Evolutionary conservation across 2,888 invertebrate species (phyloP).

Genomic region (Syritta pipiens): DNA sequence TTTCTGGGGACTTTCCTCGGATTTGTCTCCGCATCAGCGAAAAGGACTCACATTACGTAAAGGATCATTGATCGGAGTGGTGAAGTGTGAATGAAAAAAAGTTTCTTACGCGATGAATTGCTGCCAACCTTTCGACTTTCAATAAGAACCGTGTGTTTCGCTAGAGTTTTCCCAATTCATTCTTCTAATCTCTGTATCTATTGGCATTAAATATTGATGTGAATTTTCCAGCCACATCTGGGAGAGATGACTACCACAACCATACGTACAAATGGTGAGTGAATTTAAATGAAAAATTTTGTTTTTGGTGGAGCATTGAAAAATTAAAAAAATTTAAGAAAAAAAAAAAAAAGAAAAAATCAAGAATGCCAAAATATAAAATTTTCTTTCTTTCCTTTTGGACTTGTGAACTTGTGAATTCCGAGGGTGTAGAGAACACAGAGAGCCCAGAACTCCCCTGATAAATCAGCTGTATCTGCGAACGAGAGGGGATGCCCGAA

Average conservation of each 20-base stretch:
- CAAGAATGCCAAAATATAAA: slow-evolving; percentile 34
- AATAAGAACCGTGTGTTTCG: neutral
- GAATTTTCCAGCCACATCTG: slow-evolving; percentile 24
- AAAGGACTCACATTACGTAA: slow-evolving; percentile 58
- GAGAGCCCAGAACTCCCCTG: too few relatives aligned
- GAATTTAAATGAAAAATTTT: slow-evolving; percentile 64
- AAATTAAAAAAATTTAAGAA: too few relatives aligned
- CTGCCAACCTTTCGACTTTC: slow-evolving; percentile 6
- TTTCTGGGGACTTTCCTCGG: slow-evolving; percentile 38
- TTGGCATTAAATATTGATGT: slow-evolving; percentile 54
- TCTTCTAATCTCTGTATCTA: slow-evolving; percentile 18
- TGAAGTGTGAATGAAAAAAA: slow-evolving; percentile 5
- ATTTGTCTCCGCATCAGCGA: slow-evolving; percentile 36
- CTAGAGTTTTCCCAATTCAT: slow-evolving; percentile 6
- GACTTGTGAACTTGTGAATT: slow-evolving; percentile 33
- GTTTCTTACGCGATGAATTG: slow-evolving; percentile 24
- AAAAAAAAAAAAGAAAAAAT: too few relatives aligned
- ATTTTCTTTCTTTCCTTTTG: slow-evolving; percentile 12
- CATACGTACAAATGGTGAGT: slow-evolving; percentile 71
- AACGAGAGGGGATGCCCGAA: slow-evolving; percentile 59
- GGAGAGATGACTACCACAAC: slow-evolving; percentile 61
- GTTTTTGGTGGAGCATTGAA: too few relatives aligned
- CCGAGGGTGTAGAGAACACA: slow-evolving; percentile 61
- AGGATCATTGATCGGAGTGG: slow-evolving; percentile 53
- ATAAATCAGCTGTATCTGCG: slow-evolving; percentile 68